These are phyloP conservation scores for Percina caprodes DNA, from an alignment of 2,113 vertebrate species.

Conservation along the genomic window DNA sequence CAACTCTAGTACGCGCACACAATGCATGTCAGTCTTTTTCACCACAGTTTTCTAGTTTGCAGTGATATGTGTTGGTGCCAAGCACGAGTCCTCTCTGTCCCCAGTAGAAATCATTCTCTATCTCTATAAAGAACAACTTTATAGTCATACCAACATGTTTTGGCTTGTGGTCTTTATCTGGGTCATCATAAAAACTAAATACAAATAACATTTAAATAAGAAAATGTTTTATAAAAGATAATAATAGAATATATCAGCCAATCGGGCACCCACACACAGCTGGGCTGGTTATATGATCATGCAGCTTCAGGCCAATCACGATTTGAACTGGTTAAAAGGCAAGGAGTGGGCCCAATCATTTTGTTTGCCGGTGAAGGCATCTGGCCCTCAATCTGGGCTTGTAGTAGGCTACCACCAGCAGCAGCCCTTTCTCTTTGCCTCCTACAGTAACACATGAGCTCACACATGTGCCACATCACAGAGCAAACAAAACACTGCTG, in stretches of 20 bases:
- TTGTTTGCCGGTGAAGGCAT: slow-evolving; percentile 74
- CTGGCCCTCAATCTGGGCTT: slow-evolving; percentile 77
- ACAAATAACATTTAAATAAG: background rate
- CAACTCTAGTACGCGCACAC: too few relatives aligned
- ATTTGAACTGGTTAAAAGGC: background rate
- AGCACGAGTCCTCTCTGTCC: slow-evolving; percentile 14
- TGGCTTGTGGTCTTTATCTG: background rate
- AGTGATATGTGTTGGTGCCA: background rate
- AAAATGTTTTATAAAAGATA: too few relatives aligned
- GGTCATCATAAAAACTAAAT: background rate
- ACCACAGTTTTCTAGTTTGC: background rate
- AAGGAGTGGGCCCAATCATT: background rate
- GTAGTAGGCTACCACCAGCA: slow-evolving; percentile 34
- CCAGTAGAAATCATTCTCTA: slow-evolving; percentile 42
- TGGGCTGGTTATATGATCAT: background rate
- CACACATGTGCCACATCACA: slow-evolving; percentile 18
- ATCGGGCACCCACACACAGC: background rate
- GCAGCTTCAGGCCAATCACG: background rate
- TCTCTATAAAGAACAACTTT: background rate
- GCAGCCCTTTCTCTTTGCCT: slow-evolving; percentile 32
- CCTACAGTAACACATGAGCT: slow-evolving; percentile 37
- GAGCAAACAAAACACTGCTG: slow-evolving; percentile 13
- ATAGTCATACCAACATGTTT: background rate
- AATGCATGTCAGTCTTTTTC: slow-evolving; percentile 8
- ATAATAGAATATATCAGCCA: background rate